Conservation (phyloP, 2,888 invertebrate genomes). For the Aethes cnicana region DNA sequence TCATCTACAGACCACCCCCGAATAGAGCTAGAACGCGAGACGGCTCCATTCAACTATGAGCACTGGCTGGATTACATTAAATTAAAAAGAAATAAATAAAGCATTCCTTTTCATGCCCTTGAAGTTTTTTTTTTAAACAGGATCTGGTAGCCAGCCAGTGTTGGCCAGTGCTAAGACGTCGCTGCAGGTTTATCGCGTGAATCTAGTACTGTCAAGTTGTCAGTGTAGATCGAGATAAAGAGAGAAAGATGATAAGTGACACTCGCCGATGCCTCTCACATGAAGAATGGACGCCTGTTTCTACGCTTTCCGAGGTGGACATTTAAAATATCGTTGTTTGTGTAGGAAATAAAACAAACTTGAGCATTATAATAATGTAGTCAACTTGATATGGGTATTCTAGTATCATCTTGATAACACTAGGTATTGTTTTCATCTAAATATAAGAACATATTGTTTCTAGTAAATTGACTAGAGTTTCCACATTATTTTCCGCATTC, state of each 20-base stretch:
- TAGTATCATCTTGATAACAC: too few relatives aligned
- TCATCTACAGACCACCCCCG: too few relatives aligned
- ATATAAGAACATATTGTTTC: too few relatives aligned
- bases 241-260: constrained; percentile 27
- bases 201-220: constrained; percentile 15
- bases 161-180: too few relatives aligned
- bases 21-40: too few relatives aligned
- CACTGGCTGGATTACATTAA: too few relatives aligned
- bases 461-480: too few relatives aligned
- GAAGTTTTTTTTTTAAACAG: background rate
- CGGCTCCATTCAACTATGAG: too few relatives aligned
- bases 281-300: constrained; percentile 20
- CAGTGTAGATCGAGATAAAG: constrained; percentile 28
- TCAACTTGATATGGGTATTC: constrained; percentile 3
- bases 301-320: constrained; percentile 7
- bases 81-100: too few relatives aligned
- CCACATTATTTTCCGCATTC: too few relatives aligned
- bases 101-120: too few relatives aligned
- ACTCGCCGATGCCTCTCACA: constrained; percentile 7
- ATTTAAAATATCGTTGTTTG: constrained; percentile 24
- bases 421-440: too few relatives aligned
- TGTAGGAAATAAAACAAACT: constrained; percentile 10
- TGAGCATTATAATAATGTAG: constrained; percentile 5
- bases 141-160: background rate
- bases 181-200: constrained; percentile 16